Evolutionary conservation across 2,113 vertebrate genomes (phyloP).

Genomic region (Climacteris rufus): DNA sequence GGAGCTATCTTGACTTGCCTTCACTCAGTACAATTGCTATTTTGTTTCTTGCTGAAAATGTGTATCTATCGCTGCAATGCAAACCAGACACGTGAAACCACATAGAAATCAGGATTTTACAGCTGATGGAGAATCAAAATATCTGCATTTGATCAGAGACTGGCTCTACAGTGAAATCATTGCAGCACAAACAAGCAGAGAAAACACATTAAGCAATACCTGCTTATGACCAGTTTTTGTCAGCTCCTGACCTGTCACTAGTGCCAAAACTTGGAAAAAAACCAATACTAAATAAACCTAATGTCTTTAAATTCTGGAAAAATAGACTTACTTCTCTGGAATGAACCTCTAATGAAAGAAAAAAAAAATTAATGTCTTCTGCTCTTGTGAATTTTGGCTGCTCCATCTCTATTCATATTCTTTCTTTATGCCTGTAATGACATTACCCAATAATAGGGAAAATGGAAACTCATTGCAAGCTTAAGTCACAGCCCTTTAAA

Average conservation of each 20-base stretch:
- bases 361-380: background rate
- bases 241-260: background rate
- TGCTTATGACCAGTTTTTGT: background rate
- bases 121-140: background rate
- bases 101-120: background rate
- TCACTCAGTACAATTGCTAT: background rate
- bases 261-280: background rate
- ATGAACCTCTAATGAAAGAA: background rate
- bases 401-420: background rate
- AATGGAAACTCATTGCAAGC: background rate
- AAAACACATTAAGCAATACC: background rate
- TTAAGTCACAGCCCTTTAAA: background rate
- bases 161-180: background rate
- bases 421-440: constrained; percentile 9
- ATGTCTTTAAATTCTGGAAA: background rate
- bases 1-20: background rate
- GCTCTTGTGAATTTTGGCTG: background rate
- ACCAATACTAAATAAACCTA: background rate
- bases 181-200: background rate
- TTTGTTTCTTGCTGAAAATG: background rate
- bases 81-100: background rate
- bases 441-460: background rate
- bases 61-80: background rate
- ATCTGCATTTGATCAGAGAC: background rate
- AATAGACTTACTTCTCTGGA: constrained; percentile 8